A percentile compares a stretch with the other conserved stretches of the same genome.
phyloP scores from a whole-genome alignment of 2,113 vertebrate species.

The Nanorana parkeri region DNA sequence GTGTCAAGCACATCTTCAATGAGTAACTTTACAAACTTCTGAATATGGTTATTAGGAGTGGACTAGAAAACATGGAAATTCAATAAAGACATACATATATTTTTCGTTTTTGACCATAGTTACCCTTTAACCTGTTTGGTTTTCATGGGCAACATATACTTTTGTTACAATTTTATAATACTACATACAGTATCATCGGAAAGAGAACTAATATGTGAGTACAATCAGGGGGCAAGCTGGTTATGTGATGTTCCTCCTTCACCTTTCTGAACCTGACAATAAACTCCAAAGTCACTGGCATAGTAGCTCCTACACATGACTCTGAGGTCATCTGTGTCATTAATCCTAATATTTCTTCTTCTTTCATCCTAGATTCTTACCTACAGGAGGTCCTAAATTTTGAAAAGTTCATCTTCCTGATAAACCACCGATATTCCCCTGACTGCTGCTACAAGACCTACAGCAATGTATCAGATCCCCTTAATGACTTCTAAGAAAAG shows the following conservation, averaged over 20 bases:
- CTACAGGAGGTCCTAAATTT: slow-evolving; percentile 20
- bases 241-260: slow-evolving; percentile 23
- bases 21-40: too few relatives aligned
- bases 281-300: slow-evolving; percentile 32
- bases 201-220: too few relatives aligned
- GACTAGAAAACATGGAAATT: too few relatives aligned
- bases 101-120: too few relatives aligned
- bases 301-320: slow-evolving; percentile 4
- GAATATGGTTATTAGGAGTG: too few relatives aligned
- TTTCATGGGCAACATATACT: too few relatives aligned
- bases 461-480: slow-evolving; percentile 20
- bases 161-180: too few relatives aligned
- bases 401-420: slow-evolving; percentile 17
- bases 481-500: slow-evolving; percentile 20
- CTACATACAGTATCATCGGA: too few relatives aligned
- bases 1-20: too few relatives aligned
- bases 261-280: slow-evolving; percentile 10
- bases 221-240: not conserved
- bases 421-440: slow-evolving; percentile 38
- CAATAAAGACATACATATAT: too few relatives aligned
- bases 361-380: not conserved
- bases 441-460: slow-evolving; percentile 37
- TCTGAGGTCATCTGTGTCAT: slow-evolving; percentile 33
- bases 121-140: too few relatives aligned
- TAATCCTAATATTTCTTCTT: slow-evolving; percentile 31